Evolutionary conservation across 2,888 invertebrate genomes (phyloP), one percentile per base, ranked within the genome.

Genomic region (Cryptocheilus praepositus): DNA sequence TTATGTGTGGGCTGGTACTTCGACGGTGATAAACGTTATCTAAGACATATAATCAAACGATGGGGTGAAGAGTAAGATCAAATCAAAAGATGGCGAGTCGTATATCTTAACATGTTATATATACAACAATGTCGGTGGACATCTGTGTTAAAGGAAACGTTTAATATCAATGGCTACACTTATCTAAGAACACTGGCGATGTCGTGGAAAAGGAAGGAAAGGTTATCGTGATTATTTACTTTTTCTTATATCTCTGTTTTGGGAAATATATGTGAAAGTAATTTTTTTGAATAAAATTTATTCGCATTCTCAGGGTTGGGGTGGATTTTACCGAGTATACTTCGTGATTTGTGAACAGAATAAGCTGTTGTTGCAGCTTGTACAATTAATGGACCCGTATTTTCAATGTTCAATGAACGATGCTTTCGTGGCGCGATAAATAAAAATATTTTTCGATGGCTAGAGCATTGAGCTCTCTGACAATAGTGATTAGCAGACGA

Each of bases 401-500:
- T 19, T 19, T 49, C 18, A 49, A 16, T 7, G 49, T 19, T 15
- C 49, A 15, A 3, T 19, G n/a, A 15, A 15, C 19, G 49, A 49
- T n/a, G 49, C 49, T 11, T n/a, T n/a, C 49, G 49, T 2, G 16
- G 49, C 19, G 19, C 8, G 7, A n/a, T 16, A 5, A 36, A 36
- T 11, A 36, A 36, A 36, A 36, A 7, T 59, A 60, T 16, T 19
- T 54, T 53, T 22, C 43, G 51, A 64, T 22, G 19, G 36, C 4
- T 60, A 49, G 22, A 61, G 61, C 60, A 57, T 67, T 54, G 56
- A 25, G 71, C 58, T 54, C 63, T 67, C 62, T 63, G 53, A 28
- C 57, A 36, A 36, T 53, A 57, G 60, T 55, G 54, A 63, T 62
- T 74, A 64, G 46, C 60, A 62, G 64, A 65, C 65, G 55, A 44